Conservation (phyloP, 2,888 invertebrate genomes). For the Cyaniris semiargus region DNA sequence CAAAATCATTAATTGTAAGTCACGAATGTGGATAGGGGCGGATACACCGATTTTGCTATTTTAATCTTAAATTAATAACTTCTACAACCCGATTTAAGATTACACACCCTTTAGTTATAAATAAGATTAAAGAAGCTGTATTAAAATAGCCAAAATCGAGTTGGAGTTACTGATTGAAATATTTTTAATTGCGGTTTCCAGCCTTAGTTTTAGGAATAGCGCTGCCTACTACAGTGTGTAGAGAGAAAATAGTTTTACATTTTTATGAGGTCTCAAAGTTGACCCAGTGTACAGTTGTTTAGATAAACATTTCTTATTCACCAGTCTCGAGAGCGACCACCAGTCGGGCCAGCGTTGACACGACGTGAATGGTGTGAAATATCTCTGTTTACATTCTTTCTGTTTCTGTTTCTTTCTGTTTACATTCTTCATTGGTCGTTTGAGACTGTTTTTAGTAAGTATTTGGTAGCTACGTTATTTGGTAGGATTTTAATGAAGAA, state of each 20-base stretch:
- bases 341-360: background rate
- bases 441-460: background rate
- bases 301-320: constrained; percentile 8
- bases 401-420: too few relatives aligned
- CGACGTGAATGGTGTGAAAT: background rate
- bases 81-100: too few relatives aligned
- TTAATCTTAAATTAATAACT: too few relatives aligned
- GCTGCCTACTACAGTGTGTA: background rate
- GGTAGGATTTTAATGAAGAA: background rate
- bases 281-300: constrained; percentile 20
- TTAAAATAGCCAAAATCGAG: too few relatives aligned
- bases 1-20: too few relatives aligned
- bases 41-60: too few relatives aligned
- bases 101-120: too few relatives aligned
- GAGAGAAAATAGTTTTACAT: constrained; percentile 11
- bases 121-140: too few relatives aligned
- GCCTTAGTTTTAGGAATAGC: background rate
- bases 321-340: background rate
- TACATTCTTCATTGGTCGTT: background rate
- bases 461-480: background rate
- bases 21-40: too few relatives aligned
- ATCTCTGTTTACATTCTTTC: constrained; percentile 7
- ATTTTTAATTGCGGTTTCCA: background rate
- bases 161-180: background rate
- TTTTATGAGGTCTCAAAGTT: background rate